phyloP scores from a whole-genome alignment of 2,888 invertebrate species.

The Drosophila limbata region DNA sequence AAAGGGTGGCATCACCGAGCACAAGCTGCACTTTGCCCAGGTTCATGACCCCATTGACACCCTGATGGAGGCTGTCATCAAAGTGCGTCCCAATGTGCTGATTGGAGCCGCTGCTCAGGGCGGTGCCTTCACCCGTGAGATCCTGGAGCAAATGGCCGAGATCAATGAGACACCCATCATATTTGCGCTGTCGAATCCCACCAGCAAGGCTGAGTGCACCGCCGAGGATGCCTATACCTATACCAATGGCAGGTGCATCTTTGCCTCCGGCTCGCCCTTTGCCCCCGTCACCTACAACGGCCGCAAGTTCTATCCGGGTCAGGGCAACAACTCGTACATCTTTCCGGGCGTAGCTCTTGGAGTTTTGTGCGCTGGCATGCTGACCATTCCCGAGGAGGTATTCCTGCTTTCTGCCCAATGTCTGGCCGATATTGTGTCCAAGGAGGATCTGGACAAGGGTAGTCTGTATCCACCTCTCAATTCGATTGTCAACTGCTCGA shows the following conservation, averaged over 20 bases:
- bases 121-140: conserved; percentile 96
- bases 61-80: conserved; percentile 92
- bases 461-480: conserved; percentile 96
- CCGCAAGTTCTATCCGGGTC: conserved; percentile 94
- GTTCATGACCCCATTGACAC: conserved; percentile 91
- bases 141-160: conserved; percentile 94
- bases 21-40: conserved; percentile 94
- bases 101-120: conserved; percentile 97
- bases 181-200: conserved; percentile 99
- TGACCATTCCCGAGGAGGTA: conserved; percentile 95
- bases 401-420: conserved; percentile 96
- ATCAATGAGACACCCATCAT: conserved; percentile 95
- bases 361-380: conserved; percentile 94
- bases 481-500: conserved; percentile 93
- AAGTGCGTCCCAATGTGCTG: conserved; percentile 94
- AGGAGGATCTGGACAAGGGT: conserved; percentile 92
- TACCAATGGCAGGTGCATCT: conserved; percentile 96
- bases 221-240: conserved; percentile 97
- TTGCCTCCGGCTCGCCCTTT: conserved; percentile 99
- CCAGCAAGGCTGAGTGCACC: conserved; percentile 99
- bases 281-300: conserved; percentile 93
- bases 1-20: conserved; percentile 91
- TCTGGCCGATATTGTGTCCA: conserved; percentile 92
- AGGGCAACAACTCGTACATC: conserved; percentile 99
- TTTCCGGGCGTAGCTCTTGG: conserved; percentile 98